Base-by-base conservation (phyloP, 2,888 invertebrate species). In the Tiliacea aurago region DNA sequence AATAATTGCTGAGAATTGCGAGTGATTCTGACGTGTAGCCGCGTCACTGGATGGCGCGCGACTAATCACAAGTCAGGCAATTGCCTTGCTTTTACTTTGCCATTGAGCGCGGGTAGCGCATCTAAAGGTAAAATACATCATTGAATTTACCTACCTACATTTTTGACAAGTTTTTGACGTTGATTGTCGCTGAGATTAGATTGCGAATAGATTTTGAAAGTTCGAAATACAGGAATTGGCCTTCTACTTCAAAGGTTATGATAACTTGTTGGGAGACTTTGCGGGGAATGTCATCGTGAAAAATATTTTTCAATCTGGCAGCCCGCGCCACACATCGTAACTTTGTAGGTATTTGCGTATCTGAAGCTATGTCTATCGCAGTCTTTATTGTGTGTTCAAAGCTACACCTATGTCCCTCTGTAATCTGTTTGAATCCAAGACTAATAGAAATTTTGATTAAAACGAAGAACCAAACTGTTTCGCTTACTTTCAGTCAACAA, bases 361-460 rank as follows among this genome's bases (percentile, higher is more conserved):
- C 28, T 49, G 5, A 47, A 33, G 41, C 28, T 43, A 15, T 13
- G 15, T 55, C 45, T 70, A 4, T 5, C 37, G 5, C 23, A 0
- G n/a, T 13, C 28, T 49, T 49, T 23, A 49, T 1, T 49, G 13
- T 49, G 33, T 28, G 56, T n/a, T 11, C 41, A n/a, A 58, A 71
- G 4, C 28, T 20, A 37, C 7, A 41, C 11, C 18, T 28, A 13
- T 15, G 33, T 43, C 58, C 47, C 10, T 41, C 4, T 15, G 2
- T 72, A 23, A 43, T 71, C 47, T 58, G 49, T 71, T n/a, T 58
- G 18, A 58, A 58, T 43, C 28, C 41, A 43, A 58, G 13, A 58
- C 47, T 28, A 49, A 47, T n/a, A 37, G 11, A 37, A 4, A 5
- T 41, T 43, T 33, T 49, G 13, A 59, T 64, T 65, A 11, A 65